Conservation (phyloP, 1,140 invertebrate genomes). For the Idris sp. region DNA sequence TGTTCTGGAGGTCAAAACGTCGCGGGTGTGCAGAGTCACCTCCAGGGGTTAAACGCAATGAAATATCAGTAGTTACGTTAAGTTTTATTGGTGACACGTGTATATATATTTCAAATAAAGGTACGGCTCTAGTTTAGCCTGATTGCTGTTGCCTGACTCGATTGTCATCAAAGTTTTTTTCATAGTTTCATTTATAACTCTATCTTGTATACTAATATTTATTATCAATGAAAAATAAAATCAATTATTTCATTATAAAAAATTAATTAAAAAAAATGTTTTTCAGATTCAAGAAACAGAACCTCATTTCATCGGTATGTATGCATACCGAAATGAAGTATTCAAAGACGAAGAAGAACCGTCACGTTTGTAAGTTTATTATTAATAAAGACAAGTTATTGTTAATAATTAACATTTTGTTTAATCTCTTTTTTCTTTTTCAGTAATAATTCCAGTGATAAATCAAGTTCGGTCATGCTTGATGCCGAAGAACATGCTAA, state of each 20-base stretch:
- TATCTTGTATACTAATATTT: conserved; percentile 7
- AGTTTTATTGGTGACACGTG: conserved; percentile 26
- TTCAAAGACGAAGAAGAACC: conserved; percentile 82
- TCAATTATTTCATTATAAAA: too few relatives aligned
- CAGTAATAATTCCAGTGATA: conserved; percentile 77
- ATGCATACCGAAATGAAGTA: conserved; percentile 83
- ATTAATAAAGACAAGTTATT: too few relatives aligned
- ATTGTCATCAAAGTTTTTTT: conserved; percentile 2
- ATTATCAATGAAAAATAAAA: too few relatives aligned
- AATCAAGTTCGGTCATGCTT: conserved; percentile 78
- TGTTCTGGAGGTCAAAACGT: conserved; percentile 15
- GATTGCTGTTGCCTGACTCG: background rate
- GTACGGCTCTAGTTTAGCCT: conserved; percentile 30
- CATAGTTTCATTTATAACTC: conserved; percentile 13
- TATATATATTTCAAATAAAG: conserved; percentile 28
- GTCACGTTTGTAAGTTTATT: too few relatives aligned
- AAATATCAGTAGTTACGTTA: conserved; percentile 24
- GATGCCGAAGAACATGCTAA: conserved; percentile 78
- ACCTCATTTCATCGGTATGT: conserved; percentile 81
- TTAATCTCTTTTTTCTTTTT: too few relatives aligned
- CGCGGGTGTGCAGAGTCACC: conserved; percentile 6
- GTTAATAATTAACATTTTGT: too few relatives aligned
- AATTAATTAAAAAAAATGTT: too few relatives aligned
- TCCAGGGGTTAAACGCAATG: conserved; percentile 21
- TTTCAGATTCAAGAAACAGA: conserved; percentile 22